A percentile compares a stretch with the other conserved stretches of the same genome.
These are phyloP conservation scores for Malurus leucopterus DNA, from an alignment of 2,797 vertebrate species.

Conservation along the genomic window DNA sequence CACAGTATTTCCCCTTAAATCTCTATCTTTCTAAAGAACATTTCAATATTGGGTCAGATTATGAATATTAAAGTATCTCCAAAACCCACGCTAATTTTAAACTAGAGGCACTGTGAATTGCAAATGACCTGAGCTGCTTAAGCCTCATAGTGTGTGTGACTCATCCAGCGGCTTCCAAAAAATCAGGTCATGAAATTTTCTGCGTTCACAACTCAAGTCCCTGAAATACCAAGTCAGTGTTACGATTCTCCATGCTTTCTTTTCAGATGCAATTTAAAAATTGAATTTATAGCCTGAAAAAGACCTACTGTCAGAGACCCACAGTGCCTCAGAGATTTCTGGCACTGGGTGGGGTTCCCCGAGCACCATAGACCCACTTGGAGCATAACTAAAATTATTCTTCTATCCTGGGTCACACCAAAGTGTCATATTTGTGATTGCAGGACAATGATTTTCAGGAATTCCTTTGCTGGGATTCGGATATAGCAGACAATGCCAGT, in stretches of 20 bases:
- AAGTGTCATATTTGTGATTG: neutral
- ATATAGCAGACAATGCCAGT: neutral
- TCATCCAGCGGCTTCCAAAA: constrained; percentile 23
- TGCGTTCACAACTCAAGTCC: neutral
- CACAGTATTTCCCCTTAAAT: constrained; percentile 58
- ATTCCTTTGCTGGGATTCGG: neutral
- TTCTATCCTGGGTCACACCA: neutral
- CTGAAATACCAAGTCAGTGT: neutral
- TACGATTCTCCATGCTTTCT: neutral
- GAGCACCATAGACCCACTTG: fast-evolving
- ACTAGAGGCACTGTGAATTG: constrained; percentile 30
- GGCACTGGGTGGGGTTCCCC: fast-evolving
- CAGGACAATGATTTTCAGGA: neutral
- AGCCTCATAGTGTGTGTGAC: constrained; percentile 20
- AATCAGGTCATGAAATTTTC: constrained; percentile 32
- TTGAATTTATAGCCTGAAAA: neutral
- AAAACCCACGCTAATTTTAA: constrained; percentile 67
- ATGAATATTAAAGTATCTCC: constrained; percentile 65
- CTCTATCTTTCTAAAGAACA: constrained; percentile 56
- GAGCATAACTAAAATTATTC: neutral
- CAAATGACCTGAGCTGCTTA: constrained; percentile 47
- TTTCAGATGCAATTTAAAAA: neutral
- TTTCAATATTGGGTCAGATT: constrained; percentile 70
- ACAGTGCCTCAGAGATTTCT: neutral
- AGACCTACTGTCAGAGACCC: neutral